phyloP scores from a whole-genome alignment of 1,140 invertebrate species.

The Hylaeus volcanicus region DNA sequence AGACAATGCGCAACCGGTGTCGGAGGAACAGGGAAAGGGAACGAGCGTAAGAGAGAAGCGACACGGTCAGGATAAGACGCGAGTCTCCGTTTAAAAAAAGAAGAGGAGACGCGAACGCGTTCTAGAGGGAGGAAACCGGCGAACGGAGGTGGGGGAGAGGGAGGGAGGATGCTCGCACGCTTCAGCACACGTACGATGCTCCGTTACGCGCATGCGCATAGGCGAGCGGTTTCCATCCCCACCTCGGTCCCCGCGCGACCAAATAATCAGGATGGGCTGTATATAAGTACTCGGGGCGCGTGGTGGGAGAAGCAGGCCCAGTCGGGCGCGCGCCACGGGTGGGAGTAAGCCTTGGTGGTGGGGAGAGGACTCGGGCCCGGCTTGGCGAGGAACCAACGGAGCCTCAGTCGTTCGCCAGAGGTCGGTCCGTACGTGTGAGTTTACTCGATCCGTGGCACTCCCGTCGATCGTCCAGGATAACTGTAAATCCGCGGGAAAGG shows the following conservation, averaged over 20 bases:
- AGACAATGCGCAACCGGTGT: conserved; percentile 11
- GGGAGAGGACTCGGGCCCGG: conserved; percentile 61
- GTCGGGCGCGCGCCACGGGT: neutral
- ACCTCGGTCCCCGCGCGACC: conserved; percentile 23
- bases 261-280: conserved; percentile 53
- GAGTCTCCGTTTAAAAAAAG: neutral
- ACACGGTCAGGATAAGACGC: conserved; percentile 21
- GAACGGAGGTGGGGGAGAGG: neutral
- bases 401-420: conserved; percentile 77
- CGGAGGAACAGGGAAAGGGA: neutral
- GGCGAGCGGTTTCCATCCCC: conserved; percentile 51
- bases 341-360: neutral
- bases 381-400: conserved; percentile 65
- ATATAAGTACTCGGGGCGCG: neutral
- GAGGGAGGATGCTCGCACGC: conserved; percentile 8
- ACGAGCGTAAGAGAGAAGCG: conserved; percentile 4
- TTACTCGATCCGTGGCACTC: conserved; percentile 9
- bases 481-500: conserved; percentile 65
- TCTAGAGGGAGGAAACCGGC: conserved; percentile 25
- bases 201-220: conserved; percentile 64
- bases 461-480: conserved; percentile 57
- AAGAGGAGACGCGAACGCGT: neutral
- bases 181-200: conserved; percentile 52
- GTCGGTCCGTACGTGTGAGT: conserved; percentile 49
- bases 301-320: conserved; percentile 39